Evolutionary conservation across 2,888 invertebrate species (phyloP).

Genomic region (Perithous albicinctus): DNA sequence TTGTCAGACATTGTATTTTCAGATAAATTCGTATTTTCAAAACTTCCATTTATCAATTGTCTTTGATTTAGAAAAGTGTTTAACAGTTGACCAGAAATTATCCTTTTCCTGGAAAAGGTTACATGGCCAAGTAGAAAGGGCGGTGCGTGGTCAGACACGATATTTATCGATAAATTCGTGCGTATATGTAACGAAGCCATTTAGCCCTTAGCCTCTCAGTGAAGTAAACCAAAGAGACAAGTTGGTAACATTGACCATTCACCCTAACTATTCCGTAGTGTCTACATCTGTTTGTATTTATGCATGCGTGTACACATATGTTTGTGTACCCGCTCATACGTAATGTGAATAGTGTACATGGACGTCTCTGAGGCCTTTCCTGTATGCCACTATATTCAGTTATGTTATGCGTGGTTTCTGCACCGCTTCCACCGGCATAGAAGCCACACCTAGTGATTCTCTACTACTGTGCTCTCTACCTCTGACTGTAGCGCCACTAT

Average conservation of each 20-base stretch:
- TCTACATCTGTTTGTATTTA: conserved; percentile 61
- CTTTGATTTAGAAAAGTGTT: no score
- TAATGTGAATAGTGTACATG: conserved; percentile 55
- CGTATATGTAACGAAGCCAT: conserved; percentile 7
- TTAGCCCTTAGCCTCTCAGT: conserved; percentile 15
- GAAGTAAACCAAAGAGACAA: neutral
- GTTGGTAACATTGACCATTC: conserved; percentile 43
- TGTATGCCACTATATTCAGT: conserved; percentile 46
- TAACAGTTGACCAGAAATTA: no score
- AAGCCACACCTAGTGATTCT: conserved; percentile 24
- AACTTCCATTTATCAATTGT: no score
- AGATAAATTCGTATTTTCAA: no score
- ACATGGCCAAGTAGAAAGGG: conserved; percentile 7
- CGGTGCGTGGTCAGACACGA: neutral
- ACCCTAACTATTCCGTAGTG: conserved; percentile 46
- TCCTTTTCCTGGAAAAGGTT: no score
- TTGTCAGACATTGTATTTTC: no score
- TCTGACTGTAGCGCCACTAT: conserved; percentile 38
- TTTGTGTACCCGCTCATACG: conserved; percentile 53
- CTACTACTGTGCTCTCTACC: conserved; percentile 8
- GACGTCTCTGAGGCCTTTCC: conserved; percentile 50
- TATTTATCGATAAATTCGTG: neutral
- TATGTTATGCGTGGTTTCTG: conserved; percentile 47
- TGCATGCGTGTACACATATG: conserved; percentile 44
- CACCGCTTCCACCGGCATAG: conserved; percentile 37